Evolutionary conservation across 2,888 invertebrate species (phyloP), one percentile per base, ranked within the genome.

Genomic region (Azorinus chamasolen): DNA sequence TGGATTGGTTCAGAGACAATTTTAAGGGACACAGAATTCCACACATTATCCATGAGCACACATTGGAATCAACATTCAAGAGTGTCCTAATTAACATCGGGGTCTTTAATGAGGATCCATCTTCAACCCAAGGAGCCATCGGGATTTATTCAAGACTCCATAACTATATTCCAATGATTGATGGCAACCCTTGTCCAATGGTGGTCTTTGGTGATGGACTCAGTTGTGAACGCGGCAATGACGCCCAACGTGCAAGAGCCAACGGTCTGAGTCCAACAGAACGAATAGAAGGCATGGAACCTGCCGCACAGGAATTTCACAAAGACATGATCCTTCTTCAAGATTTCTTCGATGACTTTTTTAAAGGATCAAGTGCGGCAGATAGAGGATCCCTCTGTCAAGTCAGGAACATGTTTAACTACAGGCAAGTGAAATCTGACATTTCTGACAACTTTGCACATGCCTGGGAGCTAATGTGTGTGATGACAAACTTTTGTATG

Each of bases 271-370:
- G 45, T 12, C 48, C 54, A 16, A 32, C 51, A 27, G 79, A 72
- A n/a, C 25, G 76, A 32, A 41, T 75, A 1, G 76, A 72, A 39
- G 73, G 69, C 5, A 20, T 73, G 10, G 54, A 79, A 57, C 76
- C 80, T 25, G 59, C 68, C 27, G 57, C 54, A n/a, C 80, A 80
- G 46, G 75, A 76, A 59, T 80, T 80, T 46, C 72, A 76, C 55
- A 75, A 80, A 43, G 73, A 76, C 45, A 76, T 69, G 69, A 14
- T 80, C 10, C 55, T 77, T 1, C 45, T 76, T 16, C 64, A 79
- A 43, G 75, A 80, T 22, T 66, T 65, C 20, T 80, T 27, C 57
- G 69, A 72, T 22, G 57, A 43, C 3, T 80, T 73, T 18, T n/a
- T 68, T 41, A 73, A 69, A 53, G 80, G 69, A 2, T 32, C 57